phyloP scores from a whole-genome alignment of 2,797 vertebrate species.

The Lithobates sylvaticus region DNA sequence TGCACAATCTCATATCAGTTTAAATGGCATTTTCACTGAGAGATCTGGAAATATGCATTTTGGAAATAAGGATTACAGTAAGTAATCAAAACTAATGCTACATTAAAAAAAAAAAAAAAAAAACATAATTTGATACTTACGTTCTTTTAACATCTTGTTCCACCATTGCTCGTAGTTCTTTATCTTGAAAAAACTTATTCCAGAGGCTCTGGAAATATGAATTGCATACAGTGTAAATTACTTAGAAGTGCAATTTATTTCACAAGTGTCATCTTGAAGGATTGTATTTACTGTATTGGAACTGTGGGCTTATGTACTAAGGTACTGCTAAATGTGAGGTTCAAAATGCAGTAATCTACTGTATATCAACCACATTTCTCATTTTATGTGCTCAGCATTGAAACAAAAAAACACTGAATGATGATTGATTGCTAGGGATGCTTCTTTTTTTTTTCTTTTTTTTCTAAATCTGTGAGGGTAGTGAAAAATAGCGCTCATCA shows the following conservation, averaged over 20 bases:
- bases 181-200: slow-evolving; percentile 99
- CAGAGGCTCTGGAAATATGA: slow-evolving; percentile 86
- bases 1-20: not conserved
- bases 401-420: no score
- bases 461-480: no score
- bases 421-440: no score
- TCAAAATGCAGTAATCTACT: not conserved
- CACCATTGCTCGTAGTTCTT: slow-evolving; percentile 95
- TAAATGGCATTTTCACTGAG: not conserved
- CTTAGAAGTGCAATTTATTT: not conserved
- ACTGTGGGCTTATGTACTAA: not conserved
- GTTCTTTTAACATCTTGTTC: slow-evolving; percentile 97
- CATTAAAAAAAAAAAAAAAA: not conserved
- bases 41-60: not conserved
- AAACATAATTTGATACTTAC: slow-evolving; percentile 75
- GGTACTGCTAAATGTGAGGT: not conserved
- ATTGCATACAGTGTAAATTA: not conserved
- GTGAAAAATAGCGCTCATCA: no score
- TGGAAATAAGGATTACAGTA: not conserved
- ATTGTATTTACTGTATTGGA: not conserved
- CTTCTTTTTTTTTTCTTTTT: no score
- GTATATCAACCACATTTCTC: no score
- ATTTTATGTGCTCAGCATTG: no score
- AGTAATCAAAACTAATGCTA: not conserved
- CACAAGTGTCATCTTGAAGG: not conserved